phyloP scores from a whole-genome alignment of 2,888 invertebrate species.

The Melieria crassipennis region DNA sequence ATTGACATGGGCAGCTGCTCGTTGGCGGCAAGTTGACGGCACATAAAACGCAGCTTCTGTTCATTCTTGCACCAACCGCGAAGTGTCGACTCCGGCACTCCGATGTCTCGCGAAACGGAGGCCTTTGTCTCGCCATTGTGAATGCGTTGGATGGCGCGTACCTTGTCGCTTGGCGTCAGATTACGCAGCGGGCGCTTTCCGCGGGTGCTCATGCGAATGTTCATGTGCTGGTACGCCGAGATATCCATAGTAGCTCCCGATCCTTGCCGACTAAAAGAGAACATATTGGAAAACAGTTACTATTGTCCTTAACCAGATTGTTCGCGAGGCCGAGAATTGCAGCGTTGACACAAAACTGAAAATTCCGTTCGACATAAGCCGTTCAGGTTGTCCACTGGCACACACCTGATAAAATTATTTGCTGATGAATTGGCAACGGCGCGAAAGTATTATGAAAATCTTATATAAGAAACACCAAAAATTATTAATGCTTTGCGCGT shows the following conservation, averaged over 20 bases:
- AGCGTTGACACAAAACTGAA: no score
- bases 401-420: no score
- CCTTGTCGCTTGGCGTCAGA: slow-evolving; percentile 79
- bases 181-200: slow-evolving; percentile 80
- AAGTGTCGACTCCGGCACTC: slow-evolving; percentile 85
- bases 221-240: slow-evolving; percentile 59
- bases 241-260: slow-evolving; percentile 51
- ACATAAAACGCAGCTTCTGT: slow-evolving; percentile 76
- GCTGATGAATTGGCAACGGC: no score
- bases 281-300: neutral
- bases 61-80: slow-evolving; percentile 90
- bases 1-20: neutral
- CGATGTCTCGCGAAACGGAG: slow-evolving; percentile 84
- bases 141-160: slow-evolving; percentile 82
- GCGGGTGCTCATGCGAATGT: slow-evolving; percentile 71
- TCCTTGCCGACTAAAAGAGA: neutral
- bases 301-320: neutral
- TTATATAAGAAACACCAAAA: neutral
- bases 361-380: no score
- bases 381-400: no score
- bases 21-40: slow-evolving; percentile 73
- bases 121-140: slow-evolving; percentile 87
- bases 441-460: no score
- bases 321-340: no score
- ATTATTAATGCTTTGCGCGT: neutral